A percentile compares a stretch with the other conserved stretches of the same genome.
These are phyloP conservation scores for Aphyosemion australe DNA, from an alignment of 2,113 vertebrate genomes.

Conservation along the genomic window DNA sequence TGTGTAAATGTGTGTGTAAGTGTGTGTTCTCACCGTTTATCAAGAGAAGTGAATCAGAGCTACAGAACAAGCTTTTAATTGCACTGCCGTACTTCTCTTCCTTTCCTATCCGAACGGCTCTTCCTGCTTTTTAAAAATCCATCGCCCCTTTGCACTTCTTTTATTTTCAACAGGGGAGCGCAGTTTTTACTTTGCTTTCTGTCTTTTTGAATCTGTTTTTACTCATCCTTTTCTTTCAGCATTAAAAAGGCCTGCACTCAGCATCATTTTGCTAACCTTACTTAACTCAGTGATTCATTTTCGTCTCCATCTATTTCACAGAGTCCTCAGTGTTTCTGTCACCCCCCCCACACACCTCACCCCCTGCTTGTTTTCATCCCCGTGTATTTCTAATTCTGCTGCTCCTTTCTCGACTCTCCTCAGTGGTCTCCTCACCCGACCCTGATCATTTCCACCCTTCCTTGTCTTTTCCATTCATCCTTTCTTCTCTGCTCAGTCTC, in stretches of 20 bases:
- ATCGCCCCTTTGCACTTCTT: not conserved
- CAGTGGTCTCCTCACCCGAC: conserved; percentile 38
- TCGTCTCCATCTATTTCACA: not conserved
- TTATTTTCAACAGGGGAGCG: not conserved
- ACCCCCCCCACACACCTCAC: not conserved
- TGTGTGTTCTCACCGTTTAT: not conserved
- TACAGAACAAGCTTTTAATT: conserved; percentile 43
- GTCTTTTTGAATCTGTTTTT: not conserved
- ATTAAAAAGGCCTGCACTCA: not conserved
- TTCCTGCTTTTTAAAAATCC: conserved; percentile 5
- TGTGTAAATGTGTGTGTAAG: conserved; percentile 26
- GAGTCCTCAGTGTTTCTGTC: conserved; percentile 5
- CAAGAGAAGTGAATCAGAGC: conserved; percentile 24
- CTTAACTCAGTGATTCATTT: conserved; percentile 4
- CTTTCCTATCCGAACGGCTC: not conserved
- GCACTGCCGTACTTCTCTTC: conserved; percentile 23
- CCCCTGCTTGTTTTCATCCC: conserved; percentile 3
- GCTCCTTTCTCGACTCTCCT: too few species aligned
- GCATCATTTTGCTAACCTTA: not conserved
- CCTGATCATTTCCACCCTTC: conserved; percentile 18
- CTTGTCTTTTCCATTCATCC: conserved; percentile 7
- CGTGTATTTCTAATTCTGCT: conserved; percentile 34
- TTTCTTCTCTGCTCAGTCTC: conserved; percentile 7
- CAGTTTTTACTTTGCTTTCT: not conserved
- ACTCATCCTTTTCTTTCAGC: not conserved